Percentiles rank a stretch among this genome's conserved stretches.
Conservation (phyloP, 2,113 vertebrate species). For the Hoplias malabaricus region DNA sequence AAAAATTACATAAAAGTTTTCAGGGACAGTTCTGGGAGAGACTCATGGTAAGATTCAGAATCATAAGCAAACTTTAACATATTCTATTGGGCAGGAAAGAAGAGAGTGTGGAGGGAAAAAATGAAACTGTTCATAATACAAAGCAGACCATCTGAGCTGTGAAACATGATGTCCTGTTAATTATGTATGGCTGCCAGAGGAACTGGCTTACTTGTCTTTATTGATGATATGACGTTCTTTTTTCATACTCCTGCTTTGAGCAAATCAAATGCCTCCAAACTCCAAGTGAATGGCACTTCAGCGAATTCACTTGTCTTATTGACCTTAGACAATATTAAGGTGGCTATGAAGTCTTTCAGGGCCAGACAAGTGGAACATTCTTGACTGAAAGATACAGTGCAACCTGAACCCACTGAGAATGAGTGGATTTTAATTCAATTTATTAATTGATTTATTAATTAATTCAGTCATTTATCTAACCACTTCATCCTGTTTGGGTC, state of each 20-base stretch:
- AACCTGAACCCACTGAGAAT: neutral
- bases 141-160: neutral
- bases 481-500: too few relatives aligned
- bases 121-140: neutral
- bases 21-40: too few relatives aligned
- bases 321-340: neutral
- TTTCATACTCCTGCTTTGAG: neutral
- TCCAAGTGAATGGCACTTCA: neutral
- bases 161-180: neutral
- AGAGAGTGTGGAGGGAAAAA: too few relatives aligned
- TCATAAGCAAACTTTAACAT: too few relatives aligned
- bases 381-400: neutral
- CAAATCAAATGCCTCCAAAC: neutral
- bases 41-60: too few relatives aligned
- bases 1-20: too few relatives aligned
- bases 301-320: too few relatives aligned
- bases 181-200: neutral
- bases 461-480: too few relatives aligned
- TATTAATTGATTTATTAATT: too few relatives aligned
- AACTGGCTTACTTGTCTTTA: neutral
- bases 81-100: too few relatives aligned
- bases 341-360: neutral
- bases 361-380: neutral
- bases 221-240: neutral
- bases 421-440: too few relatives aligned